phyloP scores from a whole-genome alignment of 1,140 invertebrate species.

The Zaprionus nigranus region DNA sequence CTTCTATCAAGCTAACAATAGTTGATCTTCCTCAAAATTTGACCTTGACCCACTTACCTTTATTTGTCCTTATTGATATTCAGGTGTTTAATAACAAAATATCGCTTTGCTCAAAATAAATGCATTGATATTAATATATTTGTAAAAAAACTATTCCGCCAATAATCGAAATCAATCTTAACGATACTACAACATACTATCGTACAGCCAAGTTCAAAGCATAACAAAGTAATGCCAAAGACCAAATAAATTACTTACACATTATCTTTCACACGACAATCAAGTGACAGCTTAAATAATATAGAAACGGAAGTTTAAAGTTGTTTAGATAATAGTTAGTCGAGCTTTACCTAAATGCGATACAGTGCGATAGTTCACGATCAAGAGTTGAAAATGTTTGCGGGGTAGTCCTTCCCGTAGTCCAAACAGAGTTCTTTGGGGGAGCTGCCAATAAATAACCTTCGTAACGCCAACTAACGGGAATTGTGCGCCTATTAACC shows the following conservation, averaged over 20 bases:
- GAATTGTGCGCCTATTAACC: constrained; percentile 26
- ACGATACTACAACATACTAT: constrained; percentile 1
- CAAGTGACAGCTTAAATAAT: background rate
- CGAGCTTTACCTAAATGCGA: background rate
- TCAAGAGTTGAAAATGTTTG: background rate
- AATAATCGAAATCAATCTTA: background rate
- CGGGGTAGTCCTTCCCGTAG: background rate
- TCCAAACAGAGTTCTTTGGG: background rate
- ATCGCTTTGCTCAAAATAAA: background rate
- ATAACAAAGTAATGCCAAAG: background rate
- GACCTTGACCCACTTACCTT: background rate
- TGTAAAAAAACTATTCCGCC: background rate
- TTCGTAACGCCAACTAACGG: constrained; percentile 28
- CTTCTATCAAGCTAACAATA: too few species aligned
- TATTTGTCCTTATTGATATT: background rate
- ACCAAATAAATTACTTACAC: too few species aligned
- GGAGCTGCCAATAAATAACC: constrained; percentile 1
- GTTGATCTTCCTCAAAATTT: too few species aligned
- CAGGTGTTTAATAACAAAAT: too few species aligned
- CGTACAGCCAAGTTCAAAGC: background rate
- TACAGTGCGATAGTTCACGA: background rate
- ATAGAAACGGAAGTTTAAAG: background rate
- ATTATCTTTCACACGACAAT: background rate
- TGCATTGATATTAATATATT: background rate
- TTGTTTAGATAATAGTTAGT: background rate